Evolutionary conservation across 2,888 invertebrate genomes (phyloP), one percentile per base, ranked within the genome.

Genomic region (Chouioia cunea): DNA sequence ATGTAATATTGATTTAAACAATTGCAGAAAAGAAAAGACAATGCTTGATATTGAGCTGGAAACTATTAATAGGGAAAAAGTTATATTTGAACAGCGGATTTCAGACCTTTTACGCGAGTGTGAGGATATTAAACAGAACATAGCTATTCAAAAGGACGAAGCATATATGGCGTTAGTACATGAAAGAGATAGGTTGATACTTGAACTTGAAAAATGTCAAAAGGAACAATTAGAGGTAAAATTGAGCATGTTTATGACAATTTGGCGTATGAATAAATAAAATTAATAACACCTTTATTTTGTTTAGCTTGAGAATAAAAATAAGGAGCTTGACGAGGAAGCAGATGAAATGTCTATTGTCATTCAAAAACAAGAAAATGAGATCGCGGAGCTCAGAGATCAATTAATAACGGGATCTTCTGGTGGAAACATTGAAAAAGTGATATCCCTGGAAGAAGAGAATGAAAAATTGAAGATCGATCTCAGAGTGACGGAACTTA

Each of bases 31-130:
- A 0, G 87, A 88, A 77, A 88, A 80, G n/a, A 67, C 82, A 2
- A 81, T 85, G 18, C 77, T 88, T 6, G 88, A 88, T 1, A 74
- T 86, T 0, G 88, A 89, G 77, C 87, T 88, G 76, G 88, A 89
- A 1, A 80, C 74, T 20, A 68, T 71, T 14, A 70, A 73, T 8
- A 15, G 8, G 2, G 80, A 79, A 27, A 76, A 77, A 18, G 58
- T 72, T 0, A 50, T 47, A 8, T 27, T 80, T 0, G 73, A 76
- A 47, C 75, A 64, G 0, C 63, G 74, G 56, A 50, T 76, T 27
- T 44, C 56, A 12, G 46, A 64, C 18, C 57, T 73, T 14, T 14
- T 27, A 2, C 20, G 12, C 6, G 67, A 70, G 12, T 62, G 18
- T 8, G 58, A 70, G 18, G 44, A 54, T 44, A 20, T 74, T 4